These are phyloP conservation scores for Centropristis striata DNA, from an alignment of 2,113 vertebrate genomes.

Conservation along the genomic window DNA sequence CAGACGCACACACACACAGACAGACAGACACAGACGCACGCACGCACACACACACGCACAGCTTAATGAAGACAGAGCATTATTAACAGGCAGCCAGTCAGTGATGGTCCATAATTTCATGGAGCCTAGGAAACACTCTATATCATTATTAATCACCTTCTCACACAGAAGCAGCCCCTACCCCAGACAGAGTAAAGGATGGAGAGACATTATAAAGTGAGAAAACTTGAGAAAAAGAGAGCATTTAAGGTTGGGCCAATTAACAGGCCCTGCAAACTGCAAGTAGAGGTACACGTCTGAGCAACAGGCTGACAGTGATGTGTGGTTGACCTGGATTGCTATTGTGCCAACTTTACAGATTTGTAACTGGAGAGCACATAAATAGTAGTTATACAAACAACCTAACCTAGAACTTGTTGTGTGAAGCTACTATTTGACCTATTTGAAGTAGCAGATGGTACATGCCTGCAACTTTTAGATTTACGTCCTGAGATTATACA, in stretches of 20 bases:
- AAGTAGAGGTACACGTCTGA: too few species aligned
- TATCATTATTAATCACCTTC: slow-evolving; percentile 32
- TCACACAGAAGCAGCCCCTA: slow-evolving; percentile 9
- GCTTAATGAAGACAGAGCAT: slow-evolving; percentile 5
- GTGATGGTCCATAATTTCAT: slow-evolving; percentile 16
- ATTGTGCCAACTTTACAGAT: background rate
- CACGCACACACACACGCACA: background rate
- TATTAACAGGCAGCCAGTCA: slow-evolving; percentile 25
- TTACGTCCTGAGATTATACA: background rate
- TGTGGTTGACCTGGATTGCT: slow-evolving; percentile 13
- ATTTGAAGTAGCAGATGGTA: background rate
- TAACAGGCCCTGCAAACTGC: too few species aligned
- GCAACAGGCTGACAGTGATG: background rate
- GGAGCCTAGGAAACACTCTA: slow-evolving; percentile 22
- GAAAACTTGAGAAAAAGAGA: background rate
- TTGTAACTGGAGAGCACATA: background rate
- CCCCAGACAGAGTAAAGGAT: background rate
- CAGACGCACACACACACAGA: too few species aligned
- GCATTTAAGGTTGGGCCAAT: background rate
- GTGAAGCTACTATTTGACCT: background rate
- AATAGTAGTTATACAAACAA: slow-evolving; percentile 5
- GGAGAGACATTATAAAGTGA: background rate
- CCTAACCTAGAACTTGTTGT: background rate
- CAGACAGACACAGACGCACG: too few species aligned
- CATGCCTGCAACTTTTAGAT: background rate